Base-by-base conservation (phyloP, 2,113 vertebrate species). In the Rhynchopsitta pachyrhyncha region DNA sequence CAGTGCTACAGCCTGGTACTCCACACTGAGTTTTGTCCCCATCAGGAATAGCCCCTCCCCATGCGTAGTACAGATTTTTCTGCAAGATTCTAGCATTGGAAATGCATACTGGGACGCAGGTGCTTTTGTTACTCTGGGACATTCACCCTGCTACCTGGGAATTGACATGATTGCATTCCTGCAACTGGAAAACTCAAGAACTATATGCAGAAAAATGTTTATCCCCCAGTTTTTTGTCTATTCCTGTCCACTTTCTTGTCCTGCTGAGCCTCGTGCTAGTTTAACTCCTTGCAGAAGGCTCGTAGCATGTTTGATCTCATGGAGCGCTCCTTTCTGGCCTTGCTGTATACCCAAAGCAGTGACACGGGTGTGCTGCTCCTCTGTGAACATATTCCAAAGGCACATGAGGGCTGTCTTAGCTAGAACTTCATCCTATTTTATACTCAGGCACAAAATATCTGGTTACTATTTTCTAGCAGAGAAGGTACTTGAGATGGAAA, bases 241-340 rank as follows among this genome's bases (percentile, higher is more conserved):
- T 29, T 88, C 11, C 27, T 84, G n/a, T 42, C 55, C 35, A 23
- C 33, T 91, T 80, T 62, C 42, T 46, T 31, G 17, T 57, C n/a
- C 33, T 80, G 22, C 70, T 33, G 44, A 90, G 52, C 11, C 12
- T 90, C 46, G 10, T 5, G 11, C 39, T 53, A 78, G 31, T 39
- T n/a, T n/a, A 74, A 13, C 25, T 31, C 20, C 5, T 7, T 18
- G 22, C 42, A 67, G 50, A 46, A 52, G 60, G 10, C 24, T 4
- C 0, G 20, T 13, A 42, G 29, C 20, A 8, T 5, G 9, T 52
- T 68, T 0, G 1, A 2, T n/a, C 24, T 69, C 17, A 46, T 3
- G 24, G 24, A 59, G 44, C 1, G 3, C n/a, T 82, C 31, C 33
- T 63, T 44, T 55, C 42, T 57, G 75, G 33, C 37, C 18, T 64